Conservation (phyloP, 2,888 invertebrate species). For the Leptopilina syphax region DNA sequence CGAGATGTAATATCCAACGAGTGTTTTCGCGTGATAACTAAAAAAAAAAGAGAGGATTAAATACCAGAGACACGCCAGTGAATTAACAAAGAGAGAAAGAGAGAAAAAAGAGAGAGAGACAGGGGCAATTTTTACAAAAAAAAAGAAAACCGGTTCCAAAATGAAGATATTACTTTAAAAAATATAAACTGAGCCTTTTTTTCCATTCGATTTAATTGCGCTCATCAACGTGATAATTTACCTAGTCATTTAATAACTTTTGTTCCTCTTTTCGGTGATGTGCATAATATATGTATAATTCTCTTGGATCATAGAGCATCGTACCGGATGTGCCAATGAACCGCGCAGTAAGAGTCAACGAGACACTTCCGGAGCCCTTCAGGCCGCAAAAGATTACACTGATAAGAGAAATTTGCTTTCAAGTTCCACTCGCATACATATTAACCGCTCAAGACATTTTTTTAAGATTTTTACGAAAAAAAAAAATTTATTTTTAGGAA, state of each 20-base stretch:
- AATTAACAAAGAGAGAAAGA: no score
- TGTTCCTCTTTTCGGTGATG: slow-evolving; percentile 68
- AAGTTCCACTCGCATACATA: slow-evolving; percentile 47
- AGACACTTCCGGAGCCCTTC: slow-evolving; percentile 73
- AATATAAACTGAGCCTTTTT: background rate
- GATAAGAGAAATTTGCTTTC: slow-evolving; percentile 70
- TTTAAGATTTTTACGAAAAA: no score
- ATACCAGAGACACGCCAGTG: background rate
- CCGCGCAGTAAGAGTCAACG: slow-evolving; percentile 72
- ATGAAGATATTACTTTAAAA: background rate
- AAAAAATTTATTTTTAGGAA: no score
- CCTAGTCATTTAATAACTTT: slow-evolving; percentile 50
- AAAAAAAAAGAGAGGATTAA: slow-evolving; percentile 12
- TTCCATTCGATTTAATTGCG: background rate
- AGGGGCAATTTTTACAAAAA: background rate
- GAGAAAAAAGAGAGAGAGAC: no score
- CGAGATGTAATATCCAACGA: slow-evolving; percentile 1
- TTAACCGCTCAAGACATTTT: no score
- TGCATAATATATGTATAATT: slow-evolving; percentile 65
- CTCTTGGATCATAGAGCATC: slow-evolving; percentile 63
- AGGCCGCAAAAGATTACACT: slow-evolving; percentile 69
- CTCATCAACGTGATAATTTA: no score
- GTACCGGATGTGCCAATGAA: slow-evolving; percentile 75
- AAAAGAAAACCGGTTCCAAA: background rate
- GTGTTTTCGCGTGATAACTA: slow-evolving; percentile 30